phyloP scores from a whole-genome alignment of 2,113 vertebrate species.

The Tragelaphus buxtoni region DNA sequence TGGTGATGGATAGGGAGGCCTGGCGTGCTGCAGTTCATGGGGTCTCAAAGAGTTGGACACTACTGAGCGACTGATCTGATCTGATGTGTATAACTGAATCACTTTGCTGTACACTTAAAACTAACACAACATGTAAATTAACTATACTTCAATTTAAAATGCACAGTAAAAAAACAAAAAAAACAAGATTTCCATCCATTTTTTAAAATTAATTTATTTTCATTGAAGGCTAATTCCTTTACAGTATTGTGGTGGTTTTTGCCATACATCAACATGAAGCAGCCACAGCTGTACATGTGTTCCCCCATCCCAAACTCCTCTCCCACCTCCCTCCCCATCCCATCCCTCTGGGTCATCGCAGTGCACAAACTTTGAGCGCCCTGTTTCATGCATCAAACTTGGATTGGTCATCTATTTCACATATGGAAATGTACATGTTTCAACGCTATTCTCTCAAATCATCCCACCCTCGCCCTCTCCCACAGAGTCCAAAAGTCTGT shows the following conservation, averaged over 20 bases:
- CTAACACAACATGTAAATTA: background rate
- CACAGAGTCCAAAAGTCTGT: background rate
- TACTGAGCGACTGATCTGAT: no score
- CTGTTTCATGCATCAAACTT: background rate
- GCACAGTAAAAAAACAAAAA: background rate
- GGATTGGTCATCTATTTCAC: background rate
- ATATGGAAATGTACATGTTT: background rate
- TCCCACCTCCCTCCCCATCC: background rate
- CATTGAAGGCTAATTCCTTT: background rate
- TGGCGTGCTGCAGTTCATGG: no score
- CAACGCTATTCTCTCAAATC: background rate
- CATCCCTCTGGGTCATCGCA: background rate
- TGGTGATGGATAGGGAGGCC: no score
- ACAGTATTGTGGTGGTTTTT: background rate
- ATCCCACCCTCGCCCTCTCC: background rate
- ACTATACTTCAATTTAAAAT: background rate
- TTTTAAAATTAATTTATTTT: background rate
- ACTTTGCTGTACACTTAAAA: background rate
- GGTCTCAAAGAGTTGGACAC: no score
- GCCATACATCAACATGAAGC: background rate
- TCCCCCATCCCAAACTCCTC: accelerated
- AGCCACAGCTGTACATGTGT: background rate
- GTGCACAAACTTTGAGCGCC: background rate
- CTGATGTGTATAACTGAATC: background rate
- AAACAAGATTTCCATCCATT: background rate